Evolutionary conservation across 2,888 invertebrate genomes (phyloP).

Genomic region (Orthonevra nobilis): DNA sequence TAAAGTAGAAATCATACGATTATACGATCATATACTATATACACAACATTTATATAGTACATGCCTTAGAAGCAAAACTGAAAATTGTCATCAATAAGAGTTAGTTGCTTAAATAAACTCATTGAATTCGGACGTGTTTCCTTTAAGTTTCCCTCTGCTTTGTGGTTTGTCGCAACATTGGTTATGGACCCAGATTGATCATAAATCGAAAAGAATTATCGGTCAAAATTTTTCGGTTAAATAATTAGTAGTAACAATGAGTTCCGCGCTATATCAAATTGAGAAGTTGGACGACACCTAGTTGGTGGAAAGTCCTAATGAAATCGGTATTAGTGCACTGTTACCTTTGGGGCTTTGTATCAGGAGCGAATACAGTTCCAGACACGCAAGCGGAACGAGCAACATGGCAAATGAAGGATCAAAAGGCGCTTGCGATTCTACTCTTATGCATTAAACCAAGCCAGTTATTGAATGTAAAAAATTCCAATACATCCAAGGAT

Average conservation of each 20-base stretch:
- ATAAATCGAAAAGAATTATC: too few relatives aligned
- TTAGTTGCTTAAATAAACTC: too few relatives aligned
- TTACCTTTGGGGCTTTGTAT: background rate
- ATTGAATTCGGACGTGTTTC: too few relatives aligned
- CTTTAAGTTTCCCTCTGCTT: too few relatives aligned
- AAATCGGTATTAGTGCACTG: slow-evolving; percentile 11
- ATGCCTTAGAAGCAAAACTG: too few relatives aligned
- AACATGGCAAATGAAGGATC: slow-evolving; percentile 21
- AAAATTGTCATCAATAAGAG: too few relatives aligned
- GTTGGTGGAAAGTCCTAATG: slow-evolving; percentile 15
- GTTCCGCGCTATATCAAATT: slow-evolving; percentile 18
- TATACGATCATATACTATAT: too few relatives aligned
- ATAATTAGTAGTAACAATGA: background rate
- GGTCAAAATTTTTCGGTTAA: too few relatives aligned
- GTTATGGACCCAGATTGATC: too few relatives aligned
- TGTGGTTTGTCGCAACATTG: too few relatives aligned
- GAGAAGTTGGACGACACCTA: slow-evolving; percentile 11
- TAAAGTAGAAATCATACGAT: too few relatives aligned
- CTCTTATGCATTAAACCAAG: slow-evolving; percentile 20
- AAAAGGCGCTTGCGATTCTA: slow-evolving; percentile 25
- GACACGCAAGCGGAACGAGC: background rate
- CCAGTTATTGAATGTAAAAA: slow-evolving; percentile 27
- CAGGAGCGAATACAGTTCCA: background rate
- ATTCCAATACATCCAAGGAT: slow-evolving; percentile 16
- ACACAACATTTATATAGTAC: too few relatives aligned